A percentile compares a stretch with the other conserved stretches of the same genome.
These are phyloP conservation scores for Aspidoscelis tigris DNA, from an alignment of 2,113 vertebrate species.

Conservation along the genomic window DNA sequence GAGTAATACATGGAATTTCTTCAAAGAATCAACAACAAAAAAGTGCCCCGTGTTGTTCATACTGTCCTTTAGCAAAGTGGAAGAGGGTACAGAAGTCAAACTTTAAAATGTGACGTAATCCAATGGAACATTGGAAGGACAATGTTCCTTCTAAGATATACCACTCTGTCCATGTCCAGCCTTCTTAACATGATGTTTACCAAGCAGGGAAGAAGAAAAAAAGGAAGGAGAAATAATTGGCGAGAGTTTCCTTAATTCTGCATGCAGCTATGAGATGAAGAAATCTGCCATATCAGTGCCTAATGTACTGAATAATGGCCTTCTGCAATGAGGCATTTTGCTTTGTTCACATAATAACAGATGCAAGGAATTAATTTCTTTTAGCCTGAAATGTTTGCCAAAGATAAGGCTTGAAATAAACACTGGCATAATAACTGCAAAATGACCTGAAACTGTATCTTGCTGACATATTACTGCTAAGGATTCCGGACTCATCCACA, in stretches of 20 bases:
- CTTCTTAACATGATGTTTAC: neutral
- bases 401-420: conserved; percentile 72
- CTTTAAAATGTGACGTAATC: neutral
- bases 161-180: neutral
- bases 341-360: conserved; percentile 71
- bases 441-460: conserved; percentile 62
- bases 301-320: conserved; percentile 67
- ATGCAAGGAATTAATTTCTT: conserved; percentile 73
- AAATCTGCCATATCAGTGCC: conserved; percentile 51
- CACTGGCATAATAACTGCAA: conserved; percentile 51
- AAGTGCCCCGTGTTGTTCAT: neutral
- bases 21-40: neutral
- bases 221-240: conserved; percentile 23
- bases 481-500: conserved; percentile 58
- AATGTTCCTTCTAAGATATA: neutral
- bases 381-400: conserved; percentile 65
- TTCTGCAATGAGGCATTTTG: conserved; percentile 58
- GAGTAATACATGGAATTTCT: neutral
- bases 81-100: neutral
- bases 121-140: neutral
- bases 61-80: neutral
- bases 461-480: conserved; percentile 66
- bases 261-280: conserved; percentile 52
- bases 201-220: neutral
- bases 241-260: conserved; percentile 53